phyloP scores from a whole-genome alignment of 2,113 vertebrate species.

The Kobus ellipsiprymnus region DNA sequence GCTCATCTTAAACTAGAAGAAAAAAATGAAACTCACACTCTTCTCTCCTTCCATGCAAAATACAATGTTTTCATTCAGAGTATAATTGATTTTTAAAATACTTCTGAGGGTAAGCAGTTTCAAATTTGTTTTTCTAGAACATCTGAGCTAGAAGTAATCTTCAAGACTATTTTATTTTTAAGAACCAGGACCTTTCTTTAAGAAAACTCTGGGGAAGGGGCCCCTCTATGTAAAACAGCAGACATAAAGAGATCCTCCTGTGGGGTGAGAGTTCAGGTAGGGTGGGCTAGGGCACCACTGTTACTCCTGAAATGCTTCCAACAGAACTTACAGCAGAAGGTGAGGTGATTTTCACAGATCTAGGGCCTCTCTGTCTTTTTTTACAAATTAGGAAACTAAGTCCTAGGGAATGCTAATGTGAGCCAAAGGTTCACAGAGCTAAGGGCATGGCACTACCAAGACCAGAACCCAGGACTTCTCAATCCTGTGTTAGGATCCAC shows the following conservation, averaged over 20 bases:
- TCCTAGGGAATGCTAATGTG: neutral
- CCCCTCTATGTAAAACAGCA: neutral
- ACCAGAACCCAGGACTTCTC: neutral
- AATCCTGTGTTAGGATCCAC: too few relatives aligned
- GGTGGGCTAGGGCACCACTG: too few relatives aligned
- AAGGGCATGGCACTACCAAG: neutral
- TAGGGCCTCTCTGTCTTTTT: neutral
- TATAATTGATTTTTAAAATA: neutral
- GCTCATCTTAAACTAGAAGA: neutral
- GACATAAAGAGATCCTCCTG: neutral
- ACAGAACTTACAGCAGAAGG: neutral
- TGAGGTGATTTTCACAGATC: neutral
- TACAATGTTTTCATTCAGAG: neutral
- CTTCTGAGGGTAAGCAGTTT: neutral
- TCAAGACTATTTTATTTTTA: neutral
- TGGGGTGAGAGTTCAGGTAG: neutral
- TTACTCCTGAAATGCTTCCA: neutral
- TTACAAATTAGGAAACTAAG: fast-evolving
- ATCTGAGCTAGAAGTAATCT: neutral
- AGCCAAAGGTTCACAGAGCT: neutral
- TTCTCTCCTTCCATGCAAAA: neutral
- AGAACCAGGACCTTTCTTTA: neutral
- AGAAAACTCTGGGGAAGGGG: neutral
- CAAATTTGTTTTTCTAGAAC: neutral
- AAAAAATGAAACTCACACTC: neutral